phyloP scores from a whole-genome alignment of 2,888 invertebrate species.

The Miltochrista miniata region DNA sequence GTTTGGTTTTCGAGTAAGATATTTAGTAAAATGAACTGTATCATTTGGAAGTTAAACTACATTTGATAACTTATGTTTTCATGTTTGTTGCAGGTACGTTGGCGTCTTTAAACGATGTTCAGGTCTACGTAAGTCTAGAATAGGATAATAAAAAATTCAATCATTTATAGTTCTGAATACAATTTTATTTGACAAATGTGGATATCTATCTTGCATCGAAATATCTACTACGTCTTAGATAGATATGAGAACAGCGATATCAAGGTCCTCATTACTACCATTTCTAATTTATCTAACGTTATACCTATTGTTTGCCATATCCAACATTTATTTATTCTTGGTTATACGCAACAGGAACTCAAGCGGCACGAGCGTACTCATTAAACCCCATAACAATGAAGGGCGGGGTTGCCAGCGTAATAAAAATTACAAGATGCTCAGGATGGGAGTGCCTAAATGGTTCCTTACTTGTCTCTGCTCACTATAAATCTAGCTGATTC shows the following conservation, averaged over 20 bases:
- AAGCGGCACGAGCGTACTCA: conserved; percentile 56
- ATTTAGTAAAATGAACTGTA: conserved; percentile 33
- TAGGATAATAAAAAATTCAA: no score
- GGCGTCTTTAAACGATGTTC: neutral
- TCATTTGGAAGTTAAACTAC: neutral
- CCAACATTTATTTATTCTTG: conserved; percentile 37
- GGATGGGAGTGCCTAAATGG: conserved; percentile 78
- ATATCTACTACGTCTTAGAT: no score
- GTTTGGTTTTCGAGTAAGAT: conserved; percentile 46
- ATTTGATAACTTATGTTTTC: conserved; percentile 17
- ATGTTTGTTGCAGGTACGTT: conserved; percentile 52
- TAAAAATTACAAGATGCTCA: conserved; percentile 76
- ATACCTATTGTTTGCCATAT: conserved; percentile 33
- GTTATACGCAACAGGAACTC: conserved; percentile 44
- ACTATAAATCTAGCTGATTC: conserved; percentile 47
- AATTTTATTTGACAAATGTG: no score
- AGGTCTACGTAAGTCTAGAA: neutral
- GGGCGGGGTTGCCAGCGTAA: conserved; percentile 72
- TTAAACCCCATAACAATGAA: conserved; percentile 74
- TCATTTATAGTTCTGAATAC: no score
- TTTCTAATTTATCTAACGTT: conserved; percentile 11
- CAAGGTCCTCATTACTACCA: neutral
- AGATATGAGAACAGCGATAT: no score
- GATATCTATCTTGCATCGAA: no score
- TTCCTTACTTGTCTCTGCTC: conserved; percentile 55